phyloP scores from a whole-genome alignment of 2,113 vertebrate genomes.

The Cinclus mexicanus region DNA sequence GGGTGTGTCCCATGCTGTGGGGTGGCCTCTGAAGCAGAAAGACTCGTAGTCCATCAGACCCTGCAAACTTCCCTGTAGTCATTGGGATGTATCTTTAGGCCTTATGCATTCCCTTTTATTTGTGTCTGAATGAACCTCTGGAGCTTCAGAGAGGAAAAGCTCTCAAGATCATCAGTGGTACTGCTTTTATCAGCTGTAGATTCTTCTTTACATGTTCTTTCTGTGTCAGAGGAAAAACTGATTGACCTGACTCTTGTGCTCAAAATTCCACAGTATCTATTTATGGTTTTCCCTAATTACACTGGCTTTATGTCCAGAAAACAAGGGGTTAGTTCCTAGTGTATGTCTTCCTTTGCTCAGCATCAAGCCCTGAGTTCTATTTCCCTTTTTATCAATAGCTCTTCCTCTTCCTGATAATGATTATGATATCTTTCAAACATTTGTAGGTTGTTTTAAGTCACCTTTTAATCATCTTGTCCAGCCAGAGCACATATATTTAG shows the following conservation, averaged over 20 bases:
- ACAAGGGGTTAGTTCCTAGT: not conserved
- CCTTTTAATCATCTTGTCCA: slow-evolving; percentile 16
- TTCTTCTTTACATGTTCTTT: not conserved
- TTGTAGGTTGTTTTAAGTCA: not conserved
- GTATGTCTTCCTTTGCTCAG: not conserved
- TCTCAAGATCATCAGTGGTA: not conserved
- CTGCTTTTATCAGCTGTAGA: not conserved
- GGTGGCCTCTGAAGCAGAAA: not conserved
- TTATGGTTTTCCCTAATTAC: not conserved
- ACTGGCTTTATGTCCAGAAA: not conserved
- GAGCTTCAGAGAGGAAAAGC: not conserved
- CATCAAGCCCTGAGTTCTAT: not conserved
- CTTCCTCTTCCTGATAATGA: not conserved
- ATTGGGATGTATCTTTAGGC: not conserved
- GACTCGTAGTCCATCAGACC: not conserved
- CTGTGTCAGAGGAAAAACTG: not conserved
- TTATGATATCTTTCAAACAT: not conserved
- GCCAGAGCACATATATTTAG: not conserved
- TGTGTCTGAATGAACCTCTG: not conserved
- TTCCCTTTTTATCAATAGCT: not conserved
- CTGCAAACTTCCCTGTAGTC: not conserved
- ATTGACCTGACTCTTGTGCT: not conserved
- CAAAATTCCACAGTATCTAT: not conserved
- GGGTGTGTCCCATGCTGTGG: accelerated
- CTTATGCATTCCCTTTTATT: not conserved